A percentile compares a stretch with the other conserved stretches of the same genome.
phyloP scores from a whole-genome alignment of 2,113 vertebrate species.

The Dermatemys mawii region DNA sequence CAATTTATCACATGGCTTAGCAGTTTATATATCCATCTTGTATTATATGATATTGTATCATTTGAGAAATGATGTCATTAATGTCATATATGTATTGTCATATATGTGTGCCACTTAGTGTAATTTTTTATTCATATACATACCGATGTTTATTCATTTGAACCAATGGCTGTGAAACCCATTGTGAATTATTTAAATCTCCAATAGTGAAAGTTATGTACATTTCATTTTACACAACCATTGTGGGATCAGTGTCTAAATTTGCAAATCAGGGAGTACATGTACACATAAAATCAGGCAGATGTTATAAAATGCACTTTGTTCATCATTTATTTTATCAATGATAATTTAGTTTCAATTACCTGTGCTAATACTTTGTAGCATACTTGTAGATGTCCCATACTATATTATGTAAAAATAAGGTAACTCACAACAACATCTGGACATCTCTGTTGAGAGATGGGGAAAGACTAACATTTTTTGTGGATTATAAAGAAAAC shows the following conservation, averaged over 20 bases:
- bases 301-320: background rate
- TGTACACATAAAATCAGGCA: background rate
- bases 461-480: background rate
- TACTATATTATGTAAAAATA: background rate
- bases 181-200: background rate
- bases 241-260: background rate
- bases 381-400: background rate
- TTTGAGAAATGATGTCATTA: background rate
- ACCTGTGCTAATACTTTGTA: background rate
- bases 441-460: background rate
- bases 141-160: background rate
- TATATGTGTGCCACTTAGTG: background rate
- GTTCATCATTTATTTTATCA: background rate
- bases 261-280: background rate
- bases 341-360: background rate
- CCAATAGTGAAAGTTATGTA: background rate
- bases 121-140: background rate
- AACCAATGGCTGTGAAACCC: background rate
- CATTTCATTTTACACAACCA: background rate
- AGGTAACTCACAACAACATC: background rate
- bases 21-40: background rate
- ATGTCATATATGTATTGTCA: background rate
- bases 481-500: background rate
- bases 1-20: background rate
- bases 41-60: background rate